Conservation (phyloP, 2,113 vertebrate genomes). For the Chaetura pelagica region DNA sequence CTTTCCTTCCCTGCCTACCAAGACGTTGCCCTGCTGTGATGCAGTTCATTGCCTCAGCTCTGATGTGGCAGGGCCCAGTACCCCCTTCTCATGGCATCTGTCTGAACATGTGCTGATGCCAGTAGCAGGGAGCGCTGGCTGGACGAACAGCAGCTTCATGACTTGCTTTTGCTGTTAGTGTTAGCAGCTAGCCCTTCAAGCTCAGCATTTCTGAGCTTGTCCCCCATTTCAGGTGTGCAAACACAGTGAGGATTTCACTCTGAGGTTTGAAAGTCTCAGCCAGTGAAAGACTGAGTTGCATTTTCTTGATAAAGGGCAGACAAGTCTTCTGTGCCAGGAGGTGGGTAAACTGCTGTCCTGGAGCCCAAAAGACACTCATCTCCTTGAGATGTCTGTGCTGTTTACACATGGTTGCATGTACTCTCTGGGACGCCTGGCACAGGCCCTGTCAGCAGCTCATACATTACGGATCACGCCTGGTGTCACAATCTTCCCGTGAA, state of each 20-base stretch:
- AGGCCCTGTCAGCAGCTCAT: background rate
- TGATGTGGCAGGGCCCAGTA: background rate
- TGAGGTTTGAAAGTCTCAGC: background rate
- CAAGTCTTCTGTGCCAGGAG: background rate
- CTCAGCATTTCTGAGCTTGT: background rate
- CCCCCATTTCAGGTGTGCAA: background rate
- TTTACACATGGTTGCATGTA: accelerated
- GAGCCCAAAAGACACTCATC: background rate
- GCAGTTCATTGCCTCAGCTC: background rate
- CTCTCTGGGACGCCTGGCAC: background rate
- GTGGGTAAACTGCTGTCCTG: background rate
- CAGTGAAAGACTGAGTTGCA: background rate
- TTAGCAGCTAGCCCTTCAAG: background rate
- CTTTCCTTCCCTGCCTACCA: background rate
- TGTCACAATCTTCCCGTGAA: background rate
- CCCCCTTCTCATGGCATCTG: background rate
- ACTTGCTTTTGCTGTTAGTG: background rate
- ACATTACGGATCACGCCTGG: background rate
- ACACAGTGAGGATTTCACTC: background rate
- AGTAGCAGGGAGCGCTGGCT: background rate
- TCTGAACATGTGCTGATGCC: background rate
- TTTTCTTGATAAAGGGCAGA: background rate
- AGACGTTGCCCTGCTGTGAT: background rate
- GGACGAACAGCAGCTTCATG: background rate
- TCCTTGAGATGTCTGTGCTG: background rate